Base-by-base conservation (phyloP, 1,140 invertebrate genomes). In the Polyergus mexicanus region DNA sequence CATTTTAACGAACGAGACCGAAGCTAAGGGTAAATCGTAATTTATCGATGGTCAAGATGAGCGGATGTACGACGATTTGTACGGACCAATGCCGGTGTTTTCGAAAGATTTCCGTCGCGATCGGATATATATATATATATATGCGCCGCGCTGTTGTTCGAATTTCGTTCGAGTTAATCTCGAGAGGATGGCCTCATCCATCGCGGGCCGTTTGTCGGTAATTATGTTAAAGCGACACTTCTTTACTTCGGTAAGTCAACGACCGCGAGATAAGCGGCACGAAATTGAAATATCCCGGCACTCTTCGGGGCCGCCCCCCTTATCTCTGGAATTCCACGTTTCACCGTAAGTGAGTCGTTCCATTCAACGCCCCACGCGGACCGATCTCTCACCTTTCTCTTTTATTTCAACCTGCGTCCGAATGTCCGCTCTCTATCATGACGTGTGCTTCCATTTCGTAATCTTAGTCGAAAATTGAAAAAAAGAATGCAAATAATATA, bases 271-370 rank as follows among this genome's bases (percentile, higher is more conserved):
- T 90, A 90, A 90, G 77, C 89, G 58, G 71, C 85, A 85, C 62
- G 86, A 68, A 87, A 90, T 90, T 90, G 89, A 90, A 90, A 90
- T 90, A 90, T 90, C 86, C 77, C 81, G 75, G 80, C 85, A 84
- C 88, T 51, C 16, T 89, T 68, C 60, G 65, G 63, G 65, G 51
- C 63, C 47, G 54, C 75, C 60, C 62, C 47, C 51, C 86, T 89
- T 90, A 90, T 90, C 89, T 90, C 58, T 85, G 86, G 89, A 89
- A 90, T 90, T 87, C 81, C 80, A 90, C 86, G 81, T 90, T 87
- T 87, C 81, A 85, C 89, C 71, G 35, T 89, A 83, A 90, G 68
- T 89, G 89, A 90, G 81, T 85, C 80, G 81, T 89, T 78, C 44
- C 62, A 6, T 80, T n/a, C 63, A 22, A 44, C 76, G 54, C 74